Evolutionary conservation across 2,113 vertebrate species (phyloP), one percentile per base, ranked within the genome.

Genomic region (Circaetus cinerascens): DNA sequence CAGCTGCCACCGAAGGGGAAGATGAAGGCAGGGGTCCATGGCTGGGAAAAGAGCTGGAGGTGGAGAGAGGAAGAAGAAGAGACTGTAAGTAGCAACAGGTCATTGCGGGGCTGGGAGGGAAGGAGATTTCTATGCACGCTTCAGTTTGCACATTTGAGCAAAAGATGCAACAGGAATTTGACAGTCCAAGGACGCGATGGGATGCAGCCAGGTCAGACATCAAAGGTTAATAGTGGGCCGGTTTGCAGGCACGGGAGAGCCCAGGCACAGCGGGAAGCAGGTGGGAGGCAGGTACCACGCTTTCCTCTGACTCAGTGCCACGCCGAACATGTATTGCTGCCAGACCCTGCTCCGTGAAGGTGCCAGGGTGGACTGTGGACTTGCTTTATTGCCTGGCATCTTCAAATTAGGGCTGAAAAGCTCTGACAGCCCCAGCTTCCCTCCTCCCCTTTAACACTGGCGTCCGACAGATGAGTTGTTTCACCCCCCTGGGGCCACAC

Each of bases 381-480:
- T 80, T 51, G 32, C 59, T 77, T 84, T 77, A 7, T 51, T 19
- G 23, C 21, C 36, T 18, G 41, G 27, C 0, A 0, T 29, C 75
- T 46, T 48, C 3, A 4, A 77, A 0, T 15, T 22, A 13, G 64
- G 72, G 41, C 32, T 45, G 17, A 53, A 59, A 87, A 51, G 17
- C 25, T 62, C 57, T 1, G 0, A 32, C 41, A 80, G 84, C 34
- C 63, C 27, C 50, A 2, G 2, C 55, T 81, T 71, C 41, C 56
- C 90, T 57, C 36, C 50, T 87, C 14, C 53, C 23, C 23, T 67
- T 50, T 25, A 22, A 30, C 0, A 0, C 67, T 19, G 46, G 20
- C 1, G 0, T 63, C 53, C 0, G 0, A 34, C 1, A 0, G 56
- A 34, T 7, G n/a, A 38, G 46, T 36, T 0, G 2, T 48, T 51